A percentile compares a stretch with the other conserved stretches of the same genome.
phyloP scores from a whole-genome alignment of 92 coral and sea anemone species.

The Pocillopora meandrina region DNA sequence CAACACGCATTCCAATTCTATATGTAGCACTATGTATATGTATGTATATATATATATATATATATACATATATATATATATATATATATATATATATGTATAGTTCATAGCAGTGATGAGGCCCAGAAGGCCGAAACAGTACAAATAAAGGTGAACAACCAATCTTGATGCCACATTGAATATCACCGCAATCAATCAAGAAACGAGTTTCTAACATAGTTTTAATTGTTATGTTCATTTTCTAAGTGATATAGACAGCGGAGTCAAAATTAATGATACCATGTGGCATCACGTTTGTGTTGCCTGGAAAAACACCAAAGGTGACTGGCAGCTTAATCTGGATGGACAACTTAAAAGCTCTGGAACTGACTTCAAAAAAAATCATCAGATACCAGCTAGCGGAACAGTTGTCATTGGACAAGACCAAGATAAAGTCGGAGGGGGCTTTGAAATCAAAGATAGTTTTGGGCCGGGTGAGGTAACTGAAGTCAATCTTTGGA shows the following conservation, averaged over 20 bases:
- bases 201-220: too few relatives aligned
- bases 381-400: background rate
- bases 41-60: too few relatives aligned
- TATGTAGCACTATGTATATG: too few relatives aligned
- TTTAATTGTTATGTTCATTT: background rate
- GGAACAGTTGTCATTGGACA: constrained; percentile 33
- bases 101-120: too few relatives aligned
- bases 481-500: constrained; percentile 12
- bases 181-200: too few relatives aligned
- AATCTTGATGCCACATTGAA: too few relatives aligned
- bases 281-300: constrained; percentile 26
- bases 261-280: background rate
- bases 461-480: constrained; percentile 17
- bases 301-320: constrained; percentile 12
- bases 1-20: too few relatives aligned
- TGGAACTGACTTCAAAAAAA: background rate
- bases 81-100: too few relatives aligned
- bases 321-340: background rate
- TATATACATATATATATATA: too few relatives aligned
- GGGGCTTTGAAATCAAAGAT: background rate
- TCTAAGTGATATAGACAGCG: background rate
- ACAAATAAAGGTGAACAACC: too few relatives aligned
- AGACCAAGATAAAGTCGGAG: constrained; percentile 23
- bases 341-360: background rate
- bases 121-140: too few relatives aligned